Evolutionary conservation across 2,888 invertebrate genomes (phyloP).

Genomic region (Calephelis perditalis): DNA sequence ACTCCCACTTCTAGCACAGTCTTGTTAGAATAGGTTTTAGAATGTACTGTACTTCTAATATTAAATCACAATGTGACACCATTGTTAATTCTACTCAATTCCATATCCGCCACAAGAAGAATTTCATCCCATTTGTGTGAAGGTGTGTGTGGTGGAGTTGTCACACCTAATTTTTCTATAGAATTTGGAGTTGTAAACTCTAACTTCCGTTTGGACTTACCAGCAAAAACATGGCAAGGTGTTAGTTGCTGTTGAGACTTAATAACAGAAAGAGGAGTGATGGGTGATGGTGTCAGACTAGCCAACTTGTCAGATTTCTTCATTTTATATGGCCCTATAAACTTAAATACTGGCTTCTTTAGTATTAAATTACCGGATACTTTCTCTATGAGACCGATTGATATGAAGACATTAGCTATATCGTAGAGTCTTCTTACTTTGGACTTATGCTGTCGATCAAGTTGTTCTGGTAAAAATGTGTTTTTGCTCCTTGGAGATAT

Average conservation of each 20-base stretch:
- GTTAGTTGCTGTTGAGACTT: constrained; percentile 46
- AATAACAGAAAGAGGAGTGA: constrained; percentile 54
- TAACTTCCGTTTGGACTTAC: constrained; percentile 67
- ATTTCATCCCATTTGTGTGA: constrained; percentile 78
- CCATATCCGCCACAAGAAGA: constrained; percentile 77
- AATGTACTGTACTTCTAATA: constrained; percentile 7
- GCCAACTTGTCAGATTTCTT: constrained; percentile 52
- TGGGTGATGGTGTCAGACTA: constrained; percentile 52
- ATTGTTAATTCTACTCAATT: constrained; percentile 76
- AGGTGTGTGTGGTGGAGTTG: constrained; percentile 64
- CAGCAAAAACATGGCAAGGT: constrained; percentile 53
- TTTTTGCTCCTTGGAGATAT: constrained; percentile 68
- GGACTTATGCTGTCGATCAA: constrained; percentile 79
- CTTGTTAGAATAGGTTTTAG: too few species aligned
- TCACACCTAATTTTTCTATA: constrained; percentile 56
- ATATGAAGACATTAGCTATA: constrained; percentile 87
- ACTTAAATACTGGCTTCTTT: constrained; percentile 82
- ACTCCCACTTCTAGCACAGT: too few species aligned
- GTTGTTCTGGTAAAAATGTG: constrained; percentile 67
- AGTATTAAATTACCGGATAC: constrained; percentile 79
- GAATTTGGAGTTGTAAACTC: constrained; percentile 63
- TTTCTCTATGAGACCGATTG: constrained; percentile 84
- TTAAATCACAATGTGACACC: constrained; percentile 54
- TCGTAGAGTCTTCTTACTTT: constrained; percentile 86
- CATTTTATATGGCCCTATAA: constrained; percentile 75